phyloP scores from a whole-genome alignment of 2,113 vertebrate genomes.

The Elephas maximus region DNA sequence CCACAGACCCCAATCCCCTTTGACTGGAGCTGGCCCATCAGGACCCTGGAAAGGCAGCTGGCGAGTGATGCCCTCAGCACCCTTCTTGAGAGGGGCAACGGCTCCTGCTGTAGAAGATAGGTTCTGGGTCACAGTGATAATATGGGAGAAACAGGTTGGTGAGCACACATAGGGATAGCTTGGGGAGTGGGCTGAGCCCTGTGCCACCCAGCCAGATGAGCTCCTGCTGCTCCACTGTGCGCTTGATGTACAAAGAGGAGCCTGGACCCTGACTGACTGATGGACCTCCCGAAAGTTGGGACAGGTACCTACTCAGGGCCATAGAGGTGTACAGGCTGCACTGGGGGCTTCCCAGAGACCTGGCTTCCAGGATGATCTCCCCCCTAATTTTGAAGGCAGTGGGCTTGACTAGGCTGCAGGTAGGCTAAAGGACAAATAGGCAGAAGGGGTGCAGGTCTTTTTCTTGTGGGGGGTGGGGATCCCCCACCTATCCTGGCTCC shows the following conservation, averaged over 20 bases:
- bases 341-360: no score
- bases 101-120: neutral
- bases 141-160: neutral
- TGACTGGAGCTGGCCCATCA: accelerated
- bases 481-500: no score
- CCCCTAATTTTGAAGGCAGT: no score
- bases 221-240: neutral
- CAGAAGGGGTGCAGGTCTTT: no score
- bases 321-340: no score
- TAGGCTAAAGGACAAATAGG: no score
- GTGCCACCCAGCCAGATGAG: neutral
- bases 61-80: neutral
- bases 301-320: no score
- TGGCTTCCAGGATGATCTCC: no score
- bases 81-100: neutral
- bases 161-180: neutral
- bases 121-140: neutral
- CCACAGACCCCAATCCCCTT: neutral
- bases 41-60: neutral
- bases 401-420: no score
- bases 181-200: no score
- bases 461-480: no score
- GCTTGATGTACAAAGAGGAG: neutral
- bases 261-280: neutral
- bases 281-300: neutral